A percentile compares a stretch with the other conserved stretches of the same genome.
These are phyloP conservation scores for Pseudochirops corinnae DNA, from an alignment of 2,797 vertebrate genomes.

Conservation along the genomic window DNA sequence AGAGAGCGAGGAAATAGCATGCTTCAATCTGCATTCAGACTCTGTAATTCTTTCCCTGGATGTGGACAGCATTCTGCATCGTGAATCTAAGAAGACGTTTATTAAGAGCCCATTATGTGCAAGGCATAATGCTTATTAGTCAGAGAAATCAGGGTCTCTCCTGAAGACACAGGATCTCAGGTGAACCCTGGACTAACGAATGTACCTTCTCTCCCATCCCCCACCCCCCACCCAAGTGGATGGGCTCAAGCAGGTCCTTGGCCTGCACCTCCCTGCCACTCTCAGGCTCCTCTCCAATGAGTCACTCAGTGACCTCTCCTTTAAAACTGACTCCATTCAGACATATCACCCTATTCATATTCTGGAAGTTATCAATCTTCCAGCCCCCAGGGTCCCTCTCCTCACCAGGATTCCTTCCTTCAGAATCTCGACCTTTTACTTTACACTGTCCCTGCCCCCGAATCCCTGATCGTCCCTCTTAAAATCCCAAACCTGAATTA, in stretches of 20 bases:
- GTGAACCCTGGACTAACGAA: background rate
- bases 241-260: background rate
- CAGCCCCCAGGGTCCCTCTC: background rate
- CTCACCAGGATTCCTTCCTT: background rate
- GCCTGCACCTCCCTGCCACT: background rate
- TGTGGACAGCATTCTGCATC: no score
- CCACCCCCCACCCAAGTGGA: accelerated
- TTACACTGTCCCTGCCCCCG: background rate
- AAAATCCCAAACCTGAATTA: background rate
- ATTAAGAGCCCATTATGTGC: background rate
- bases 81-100: background rate
- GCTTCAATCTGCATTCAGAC: no score
- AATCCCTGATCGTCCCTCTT: background rate
- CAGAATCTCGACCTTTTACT: background rate
- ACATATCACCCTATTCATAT: background rate
- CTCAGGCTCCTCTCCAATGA: background rate
- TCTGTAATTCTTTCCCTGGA: no score
- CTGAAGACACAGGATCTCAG: background rate
- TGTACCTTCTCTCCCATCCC: background rate
- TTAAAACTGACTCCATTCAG: background rate
- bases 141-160: background rate
- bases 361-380: background rate
- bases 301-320: background rate
- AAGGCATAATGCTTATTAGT: background rate
- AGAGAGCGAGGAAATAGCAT: no score